These are phyloP conservation scores for Sternotherus odoratus DNA, from an alignment of 2,797 vertebrate species.

Conservation along the genomic window DNA sequence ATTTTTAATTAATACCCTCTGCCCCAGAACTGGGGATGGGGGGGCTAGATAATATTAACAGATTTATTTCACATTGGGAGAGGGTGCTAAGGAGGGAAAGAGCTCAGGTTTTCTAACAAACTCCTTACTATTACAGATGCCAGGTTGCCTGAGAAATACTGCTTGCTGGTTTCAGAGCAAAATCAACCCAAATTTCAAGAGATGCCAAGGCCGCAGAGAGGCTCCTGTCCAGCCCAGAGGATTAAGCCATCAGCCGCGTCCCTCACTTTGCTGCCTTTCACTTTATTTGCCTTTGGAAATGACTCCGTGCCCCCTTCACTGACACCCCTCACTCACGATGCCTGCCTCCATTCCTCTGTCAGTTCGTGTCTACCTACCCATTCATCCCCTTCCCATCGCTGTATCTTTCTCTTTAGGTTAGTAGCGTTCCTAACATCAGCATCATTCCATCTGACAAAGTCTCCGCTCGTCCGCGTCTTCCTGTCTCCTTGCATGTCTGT, in stretches of 20 bases:
- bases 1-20: conserved; percentile 67
- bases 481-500: conserved; percentile 84
- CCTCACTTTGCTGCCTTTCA: background rate
- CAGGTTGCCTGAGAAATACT: background rate
- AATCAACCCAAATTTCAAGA: background rate
- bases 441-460: conserved; percentile 82
- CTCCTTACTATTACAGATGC: background rate
- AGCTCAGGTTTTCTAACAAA: background rate
- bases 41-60: conserved; percentile 16
- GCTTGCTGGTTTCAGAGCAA: background rate
- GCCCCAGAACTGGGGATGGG: conserved; percentile 1
- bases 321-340: background rate
- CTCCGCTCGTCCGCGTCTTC: conserved; percentile 74
- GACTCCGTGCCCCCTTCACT: rapidly evolving
- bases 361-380: background rate
- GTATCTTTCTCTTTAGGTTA: conserved; percentile 74
- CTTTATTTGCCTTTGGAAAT: background rate
- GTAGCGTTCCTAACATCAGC: conserved; percentile 73
- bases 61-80: background rate
- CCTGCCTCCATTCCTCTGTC: conserved; percentile 10
- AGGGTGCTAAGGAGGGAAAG: background rate
- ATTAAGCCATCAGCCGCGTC: rapidly evolving
- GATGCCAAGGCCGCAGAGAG: background rate
- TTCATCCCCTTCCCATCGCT: conserved; percentile 3
- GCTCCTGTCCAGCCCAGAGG: background rate